Base-by-base conservation (phyloP, 1,140 invertebrate species). In the Drosophila sechellia region DNA sequence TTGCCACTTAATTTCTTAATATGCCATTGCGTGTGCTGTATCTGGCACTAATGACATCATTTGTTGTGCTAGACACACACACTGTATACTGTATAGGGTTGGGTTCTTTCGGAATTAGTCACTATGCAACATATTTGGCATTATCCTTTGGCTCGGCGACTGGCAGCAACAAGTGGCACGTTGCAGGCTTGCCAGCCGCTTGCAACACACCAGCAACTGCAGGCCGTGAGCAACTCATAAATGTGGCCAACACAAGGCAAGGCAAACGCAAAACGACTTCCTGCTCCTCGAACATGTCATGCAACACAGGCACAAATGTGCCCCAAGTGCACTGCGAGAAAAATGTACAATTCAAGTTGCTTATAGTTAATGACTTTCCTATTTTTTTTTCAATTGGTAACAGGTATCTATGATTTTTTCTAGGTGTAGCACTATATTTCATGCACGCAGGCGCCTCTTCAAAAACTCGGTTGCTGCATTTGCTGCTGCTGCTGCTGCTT, bases 391-490 rank as follows among this genome's bases (percentile, higher is more conserved):
- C 11, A 37, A 12, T 22, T 22, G 20, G 3, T 2, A 22, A 22
- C 20, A 3, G 2, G 20, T 37, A 11, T 10, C 35, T 39, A 39
- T 13, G 37, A 39, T 39, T 39, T 39, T 39, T 0, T 6, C 10
- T 12, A 3, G 17, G 49, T 52, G 66, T 22, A 39, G 59, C 61
- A 84, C 76, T 72, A 84, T 89, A 84, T 89, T 79, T 83, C 83
- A 79, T 79, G 66, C 84, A 89, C 83, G 84, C 84, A 87, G 83
- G 79, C 84, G 83, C 83, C 83, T 87, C 85, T 89, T 89, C 84
- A 40, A 83, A 83, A 81, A 68, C 58, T 72, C 72, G 53, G 48
- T 34, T 68, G 45, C 60, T 50, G 60, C n/a, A 17, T 15, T 34
- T 53, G 49, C 49, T 34, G 59, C 12, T n/a, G 52, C 37, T 66